Evolutionary conservation across 2,797 vertebrate genomes (phyloP).

Genomic region (Sarcophilus harrisii): DNA sequence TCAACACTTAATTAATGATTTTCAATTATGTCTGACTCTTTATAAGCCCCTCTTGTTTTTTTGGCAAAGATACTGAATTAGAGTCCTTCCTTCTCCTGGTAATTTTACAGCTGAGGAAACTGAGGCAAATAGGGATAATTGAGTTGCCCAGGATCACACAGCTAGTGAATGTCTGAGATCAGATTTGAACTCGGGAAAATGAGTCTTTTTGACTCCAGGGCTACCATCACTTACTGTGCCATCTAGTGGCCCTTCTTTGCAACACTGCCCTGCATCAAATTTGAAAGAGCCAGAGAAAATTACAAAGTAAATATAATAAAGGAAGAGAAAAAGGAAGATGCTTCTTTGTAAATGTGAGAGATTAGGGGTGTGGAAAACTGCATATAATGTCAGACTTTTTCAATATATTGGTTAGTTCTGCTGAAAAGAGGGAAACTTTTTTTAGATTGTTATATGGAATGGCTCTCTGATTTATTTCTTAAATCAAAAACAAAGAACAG

Average conservation of each 20-base stretch:
- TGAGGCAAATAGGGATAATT: neutral
- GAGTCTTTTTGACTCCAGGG: neutral
- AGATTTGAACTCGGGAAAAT: neutral
- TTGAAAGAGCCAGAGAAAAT: neutral
- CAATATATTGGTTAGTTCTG: neutral
- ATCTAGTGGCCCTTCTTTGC: neutral
- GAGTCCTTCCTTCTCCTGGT: neutral
- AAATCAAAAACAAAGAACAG: neutral
- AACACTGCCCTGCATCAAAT: constrained; percentile 15
- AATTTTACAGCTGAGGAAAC: neutral
- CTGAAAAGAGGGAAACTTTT: neutral
- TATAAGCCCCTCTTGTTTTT: neutral
- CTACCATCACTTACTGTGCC: neutral
- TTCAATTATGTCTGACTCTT: neutral
- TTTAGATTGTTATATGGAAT: neutral
- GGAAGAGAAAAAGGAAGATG: neutral
- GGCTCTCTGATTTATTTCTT: neutral
- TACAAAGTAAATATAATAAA: constrained; percentile 24
- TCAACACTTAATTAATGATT: neutral
- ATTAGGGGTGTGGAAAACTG: neutral
- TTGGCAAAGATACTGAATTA: neutral
- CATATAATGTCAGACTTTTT: neutral
- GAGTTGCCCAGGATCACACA: neutral
- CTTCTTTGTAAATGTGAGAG: constrained; percentile 19
- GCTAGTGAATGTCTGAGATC: neutral